These are phyloP conservation scores for Melanotaenia parkinsoni DNA, from an alignment of 2,797 vertebrate species.

Conservation along the genomic window DNA sequence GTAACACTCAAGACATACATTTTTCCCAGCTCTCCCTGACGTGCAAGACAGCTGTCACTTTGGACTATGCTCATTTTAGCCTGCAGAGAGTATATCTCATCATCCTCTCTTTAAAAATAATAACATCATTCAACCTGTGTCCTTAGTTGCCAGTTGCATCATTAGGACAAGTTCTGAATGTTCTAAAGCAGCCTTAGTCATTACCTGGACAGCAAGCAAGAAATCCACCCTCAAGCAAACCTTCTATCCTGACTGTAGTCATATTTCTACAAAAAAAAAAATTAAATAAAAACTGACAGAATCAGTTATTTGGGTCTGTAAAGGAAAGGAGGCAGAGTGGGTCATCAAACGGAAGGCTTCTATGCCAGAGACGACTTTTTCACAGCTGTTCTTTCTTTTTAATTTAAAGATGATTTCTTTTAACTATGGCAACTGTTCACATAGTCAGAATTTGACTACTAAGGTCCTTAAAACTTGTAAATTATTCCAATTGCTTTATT, in stretches of 20 bases:
- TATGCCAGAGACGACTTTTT: neutral
- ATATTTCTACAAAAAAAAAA: neutral
- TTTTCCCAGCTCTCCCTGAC: slow-evolving; percentile 23
- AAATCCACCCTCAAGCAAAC: slow-evolving; percentile 25
- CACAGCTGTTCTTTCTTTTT: neutral
- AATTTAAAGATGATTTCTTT: neutral
- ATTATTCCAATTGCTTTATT: too few relatives aligned
- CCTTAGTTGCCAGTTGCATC: slow-evolving; percentile 18
- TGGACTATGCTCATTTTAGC: slow-evolving; percentile 40
- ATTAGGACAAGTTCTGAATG: slow-evolving; percentile 16
- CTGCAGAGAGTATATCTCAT: slow-evolving; percentile 35
- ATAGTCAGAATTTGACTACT: neutral
- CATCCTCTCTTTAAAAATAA: slow-evolving; percentile 45
- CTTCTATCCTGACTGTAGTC: neutral
- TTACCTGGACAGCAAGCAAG: slow-evolving; percentile 21
- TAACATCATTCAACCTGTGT: slow-evolving; percentile 27
- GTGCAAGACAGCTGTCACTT: slow-evolving; percentile 61
- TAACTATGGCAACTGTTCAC: neutral
- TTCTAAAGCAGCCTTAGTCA: slow-evolving; percentile 14
- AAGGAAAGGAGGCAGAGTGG: neutral
- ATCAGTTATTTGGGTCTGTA: too few relatives aligned
- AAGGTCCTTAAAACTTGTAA: too few relatives aligned
- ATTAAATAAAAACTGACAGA: neutral
- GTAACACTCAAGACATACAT: slow-evolving; percentile 39
- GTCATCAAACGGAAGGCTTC: neutral